Base-by-base conservation (phyloP, 2,888 invertebrate genomes). In the Diaphora mendica region DNA sequence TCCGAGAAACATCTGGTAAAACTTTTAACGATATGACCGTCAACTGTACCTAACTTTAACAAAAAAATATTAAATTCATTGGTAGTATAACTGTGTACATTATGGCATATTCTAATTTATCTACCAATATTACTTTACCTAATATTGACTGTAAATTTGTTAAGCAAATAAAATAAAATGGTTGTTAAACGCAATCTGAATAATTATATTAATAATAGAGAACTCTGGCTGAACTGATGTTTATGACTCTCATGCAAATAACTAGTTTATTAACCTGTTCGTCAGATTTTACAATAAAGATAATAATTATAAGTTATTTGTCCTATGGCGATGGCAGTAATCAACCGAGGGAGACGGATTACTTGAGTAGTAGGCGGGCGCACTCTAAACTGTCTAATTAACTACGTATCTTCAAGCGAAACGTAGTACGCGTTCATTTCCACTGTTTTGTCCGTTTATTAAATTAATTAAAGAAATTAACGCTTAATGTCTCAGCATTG, bases 391-490 rank as follows among this genome's bases (percentile, higher is more conserved):
- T 76, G 71, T 79, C 80, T 83, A 82, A 83, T 83, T 83, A 83
- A 84, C 78, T 83, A 77, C 73, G 85, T 82, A 78, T 75, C 82
- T 76, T 83, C 81, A 83, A 83, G 81, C 83, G 85, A 73, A 79
- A 83, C 83, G 81, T 72, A 78, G 68, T 80, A 79, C 78, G 74
- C 72, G 78, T 69, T 64, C 78, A 80, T 76, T 82, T 80, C 77
- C 84, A 83, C 83, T 76, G 75, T 80, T 82, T 76, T 84, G 82
- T 82, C 77, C 72, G 81, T 83, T 83, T 80, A 84, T 83, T 78
- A 84, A 84, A 77, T 84, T 84, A 84, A 83, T 84, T 83, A 83
- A 77, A 81, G 78, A 84, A 83, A 83, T 82, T 85, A 83, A 81
- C 79, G 75, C 82, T 84, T 83, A 79, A 77, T 78, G 73, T 74